phyloP scores from a whole-genome alignment of 2,888 invertebrate genomes.

The Pandemis corylana region DNA sequence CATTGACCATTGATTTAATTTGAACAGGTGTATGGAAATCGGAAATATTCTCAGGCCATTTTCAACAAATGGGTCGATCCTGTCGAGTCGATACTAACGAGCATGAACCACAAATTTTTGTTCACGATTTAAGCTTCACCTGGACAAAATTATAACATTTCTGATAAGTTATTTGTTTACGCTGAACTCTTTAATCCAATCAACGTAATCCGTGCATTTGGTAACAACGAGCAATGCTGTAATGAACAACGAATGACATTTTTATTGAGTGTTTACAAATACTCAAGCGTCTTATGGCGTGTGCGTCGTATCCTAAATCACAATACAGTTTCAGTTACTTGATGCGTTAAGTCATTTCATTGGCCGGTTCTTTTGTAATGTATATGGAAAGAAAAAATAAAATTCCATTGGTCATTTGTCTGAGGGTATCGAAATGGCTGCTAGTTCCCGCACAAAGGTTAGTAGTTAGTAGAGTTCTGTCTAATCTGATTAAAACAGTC shows the following conservation, averaged over 20 bases:
- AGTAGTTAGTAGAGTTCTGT: constrained; percentile 38
- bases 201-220: neutral
- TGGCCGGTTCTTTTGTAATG: neutral
- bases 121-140: too few relatives aligned
- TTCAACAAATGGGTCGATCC: too few relatives aligned
- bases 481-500: neutral
- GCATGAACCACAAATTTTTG: too few relatives aligned
- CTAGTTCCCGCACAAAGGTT: constrained; percentile 56
- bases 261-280: constrained; percentile 35
- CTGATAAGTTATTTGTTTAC: neutral
- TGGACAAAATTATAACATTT: too few relatives aligned
- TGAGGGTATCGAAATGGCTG: constrained; percentile 52
- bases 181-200: too few relatives aligned
- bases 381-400: constrained; percentile 24
- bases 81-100: too few relatives aligned
- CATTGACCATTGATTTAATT: too few relatives aligned
- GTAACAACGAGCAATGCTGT: neutral
- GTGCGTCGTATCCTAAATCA: neutral
- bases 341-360: constrained; percentile 2
- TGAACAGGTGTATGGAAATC: too few relatives aligned
- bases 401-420: constrained; percentile 44
- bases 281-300: constrained; percentile 5
- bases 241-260: neutral
- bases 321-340: constrained; percentile 11
- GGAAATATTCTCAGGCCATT: too few relatives aligned